Conservation (phyloP, 2,113 vertebrate genomes). For the Nasalis larvatus region DNA sequence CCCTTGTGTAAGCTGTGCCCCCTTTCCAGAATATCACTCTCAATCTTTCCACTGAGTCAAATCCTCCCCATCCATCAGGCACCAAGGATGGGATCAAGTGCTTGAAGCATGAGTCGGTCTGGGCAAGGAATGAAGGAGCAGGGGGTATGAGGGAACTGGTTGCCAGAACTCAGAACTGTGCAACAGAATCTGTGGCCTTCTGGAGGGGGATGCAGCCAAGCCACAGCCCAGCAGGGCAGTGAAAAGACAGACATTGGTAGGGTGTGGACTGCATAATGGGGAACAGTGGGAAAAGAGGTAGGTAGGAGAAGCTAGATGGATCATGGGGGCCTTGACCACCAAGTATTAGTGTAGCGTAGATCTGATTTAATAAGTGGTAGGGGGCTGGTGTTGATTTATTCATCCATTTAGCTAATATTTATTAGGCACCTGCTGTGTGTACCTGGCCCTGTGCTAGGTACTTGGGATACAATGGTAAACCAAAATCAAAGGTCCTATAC, state of each 20-base stretch:
- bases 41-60: neutral
- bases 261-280: neutral
- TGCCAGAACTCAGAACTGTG: neutral
- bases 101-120: neutral
- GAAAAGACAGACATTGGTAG: neutral
- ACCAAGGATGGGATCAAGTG: neutral
- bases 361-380: neutral
- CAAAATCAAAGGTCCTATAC: neutral
- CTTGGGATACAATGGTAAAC: neutral
- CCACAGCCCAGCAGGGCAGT: neutral
- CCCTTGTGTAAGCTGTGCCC: neutral
- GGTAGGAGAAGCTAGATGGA: neutral
- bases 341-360: neutral
- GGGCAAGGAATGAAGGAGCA: neutral
- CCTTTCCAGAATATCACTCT: neutral
- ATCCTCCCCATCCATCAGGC: neutral
- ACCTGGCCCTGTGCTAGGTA: neutral
- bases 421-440: neutral
- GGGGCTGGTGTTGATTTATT: neutral
- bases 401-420: neutral
- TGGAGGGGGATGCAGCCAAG: neutral
- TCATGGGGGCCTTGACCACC: neutral
- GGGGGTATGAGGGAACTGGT: fast-evolving
- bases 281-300: neutral
- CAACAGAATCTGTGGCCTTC: neutral